phyloP scores from a whole-genome alignment of 2,113 vertebrate species.

The Triplophysa rosa region DNA sequence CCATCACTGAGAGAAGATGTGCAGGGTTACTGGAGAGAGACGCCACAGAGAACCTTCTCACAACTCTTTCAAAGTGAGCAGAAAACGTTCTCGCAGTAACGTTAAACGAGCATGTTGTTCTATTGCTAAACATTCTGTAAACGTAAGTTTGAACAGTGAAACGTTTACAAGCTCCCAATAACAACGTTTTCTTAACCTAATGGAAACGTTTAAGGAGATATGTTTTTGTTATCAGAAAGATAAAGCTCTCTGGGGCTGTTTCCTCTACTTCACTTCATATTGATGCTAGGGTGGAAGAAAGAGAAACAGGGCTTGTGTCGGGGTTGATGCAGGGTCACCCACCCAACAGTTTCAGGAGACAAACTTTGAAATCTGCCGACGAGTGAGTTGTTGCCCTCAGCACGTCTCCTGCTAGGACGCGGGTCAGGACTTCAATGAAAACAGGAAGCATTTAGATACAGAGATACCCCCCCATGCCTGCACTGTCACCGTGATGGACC shows the following conservation, averaged over 20 bases:
- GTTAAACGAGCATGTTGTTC: too few species aligned
- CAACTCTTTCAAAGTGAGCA: too few species aligned
- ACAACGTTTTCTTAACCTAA: too few species aligned
- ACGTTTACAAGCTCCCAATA: too few species aligned
- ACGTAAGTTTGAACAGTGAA: too few species aligned
- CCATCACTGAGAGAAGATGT: too few species aligned
- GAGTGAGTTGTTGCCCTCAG: constrained; percentile 80
- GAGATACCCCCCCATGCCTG: constrained; percentile 79
- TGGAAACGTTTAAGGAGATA: too few species aligned
- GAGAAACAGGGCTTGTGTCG: constrained; percentile 8
- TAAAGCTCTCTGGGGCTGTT: constrained; percentile 83
- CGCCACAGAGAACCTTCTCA: too few species aligned
- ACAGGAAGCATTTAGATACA: constrained; percentile 91
- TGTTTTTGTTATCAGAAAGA: constrained; percentile 81
- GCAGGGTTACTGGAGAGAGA: too few species aligned
- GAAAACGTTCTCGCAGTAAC: too few species aligned
- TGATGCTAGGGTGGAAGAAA: constrained; percentile 31
- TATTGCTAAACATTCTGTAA: too few species aligned
- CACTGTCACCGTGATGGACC: constrained; percentile 72
- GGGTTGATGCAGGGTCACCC: constrained; percentile 67
- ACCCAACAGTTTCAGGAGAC: constrained; percentile 72
- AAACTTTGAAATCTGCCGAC: constrained; percentile 83
- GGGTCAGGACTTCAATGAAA: constrained; percentile 86
- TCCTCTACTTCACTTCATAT: constrained; percentile 80
- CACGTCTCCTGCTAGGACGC: constrained; percentile 84